Base-by-base conservation (phyloP, 1,140 invertebrate genomes). In the Phthorimaea operculella region DNA sequence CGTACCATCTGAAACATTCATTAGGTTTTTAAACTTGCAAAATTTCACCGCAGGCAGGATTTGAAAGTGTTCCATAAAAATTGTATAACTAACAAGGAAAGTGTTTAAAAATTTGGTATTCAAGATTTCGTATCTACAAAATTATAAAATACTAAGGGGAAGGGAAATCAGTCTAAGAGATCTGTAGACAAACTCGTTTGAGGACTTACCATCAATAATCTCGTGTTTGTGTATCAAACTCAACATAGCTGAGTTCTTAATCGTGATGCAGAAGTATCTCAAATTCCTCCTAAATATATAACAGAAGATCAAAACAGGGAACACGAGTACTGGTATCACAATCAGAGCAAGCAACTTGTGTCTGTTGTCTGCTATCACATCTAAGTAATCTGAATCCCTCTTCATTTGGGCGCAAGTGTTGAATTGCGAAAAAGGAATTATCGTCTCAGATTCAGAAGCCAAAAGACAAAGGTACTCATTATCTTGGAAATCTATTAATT, bases 251-350 rank as follows among this genome's bases (percentile, higher is more conserved):
- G 80, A 64, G 77, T 89, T 82, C 58, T 87, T 88, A 34, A 90
- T 62, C 0, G 84, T 87, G n/a, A 89, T 84, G 39, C 83, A 84
- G 60, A 87, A 89, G 60, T 89, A 89, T 63, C 78, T 81, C 2
- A 89, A 83, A 49, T 86, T 84, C 59, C 86, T 87, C 18, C 86
- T 84, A 34, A 83, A 76, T 0, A 86, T 55, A 15, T 79, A 76
- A 21, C 79, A 58, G 2, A 73, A 64, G 0, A 77, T 16, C 2
- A 80, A 45, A 1, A 72, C 11, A 1, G 75, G 76, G 9, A 87
- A 14, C 6, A 83, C 36, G 0, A 74, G 4, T 3, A 60, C 44
- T 3, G 73, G 72, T 48, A 79, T 58, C 0, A 76, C 28, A 0
- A 82, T 36, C 6, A 77, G 54, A 1, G 60, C 48, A 1, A 73